Evolutionary conservation across 2,113 vertebrate genomes (phyloP).

Genomic region (Bos taurus): ARS-UCD2.0 NC_037346.1:34896001-34896500

Average conservation of each 20-base stretch:
- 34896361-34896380: not conserved
- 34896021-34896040: not conserved
- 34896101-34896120: not conserved
- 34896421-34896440: not conserved
- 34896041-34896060: not conserved
- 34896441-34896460: not conserved
- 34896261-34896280: not conserved
- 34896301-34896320: not conserved
- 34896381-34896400: not conserved
- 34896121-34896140: not conserved
- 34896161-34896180: not conserved
- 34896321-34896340: not conserved
- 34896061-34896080: not conserved
- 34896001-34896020: not conserved
- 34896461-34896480: not conserved
- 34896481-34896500: not conserved
- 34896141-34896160: not conserved
- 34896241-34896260: not conserved
- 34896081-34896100: not conserved
- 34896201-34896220: not conserved
- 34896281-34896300: not conserved
- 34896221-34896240: not conserved
- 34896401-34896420: not conserved
- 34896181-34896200: not conserved
- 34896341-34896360: not conserved